phyloP scores from a whole-genome alignment of 2,113 vertebrate species.

The Cacatua alba region DNA sequence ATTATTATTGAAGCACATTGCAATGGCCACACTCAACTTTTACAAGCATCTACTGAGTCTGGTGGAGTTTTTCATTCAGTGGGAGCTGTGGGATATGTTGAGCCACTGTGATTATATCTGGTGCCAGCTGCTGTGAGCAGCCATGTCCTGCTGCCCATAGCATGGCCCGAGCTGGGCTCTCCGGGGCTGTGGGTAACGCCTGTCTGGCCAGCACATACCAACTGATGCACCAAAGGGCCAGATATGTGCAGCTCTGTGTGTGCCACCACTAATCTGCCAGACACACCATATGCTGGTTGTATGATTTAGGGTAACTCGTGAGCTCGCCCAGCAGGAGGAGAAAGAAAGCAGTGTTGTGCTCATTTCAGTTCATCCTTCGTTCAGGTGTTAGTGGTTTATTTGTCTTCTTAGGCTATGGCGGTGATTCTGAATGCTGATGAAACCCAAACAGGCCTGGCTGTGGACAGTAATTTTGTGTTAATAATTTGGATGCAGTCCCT shows the following conservation, averaged over 20 bases:
- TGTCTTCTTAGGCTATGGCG: slow-evolving; percentile 25
- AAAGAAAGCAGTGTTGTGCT: slow-evolving; percentile 13
- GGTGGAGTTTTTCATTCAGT: background rate
- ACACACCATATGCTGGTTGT: background rate
- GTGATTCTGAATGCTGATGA: background rate
- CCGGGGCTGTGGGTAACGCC: background rate
- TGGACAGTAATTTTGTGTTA: background rate
- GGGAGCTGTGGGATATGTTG: accelerated
- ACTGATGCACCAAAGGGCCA: background rate
- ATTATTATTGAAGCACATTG: accelerated
- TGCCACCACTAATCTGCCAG: slow-evolving; percentile 1
- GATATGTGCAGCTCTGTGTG: background rate
- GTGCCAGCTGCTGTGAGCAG: slow-evolving; percentile 38
- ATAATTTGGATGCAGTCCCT: background rate
- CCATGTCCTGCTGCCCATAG: background rate
- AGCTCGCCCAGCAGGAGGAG: slow-evolving; percentile 5
- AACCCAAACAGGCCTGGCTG: slow-evolving; percentile 28
- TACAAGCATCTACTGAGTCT: background rate
- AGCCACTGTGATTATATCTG: background rate
- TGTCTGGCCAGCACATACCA: slow-evolving; percentile 40
- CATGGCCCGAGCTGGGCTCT: background rate
- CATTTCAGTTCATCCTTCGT: background rate
- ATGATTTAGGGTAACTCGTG: background rate
- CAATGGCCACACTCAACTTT: background rate
- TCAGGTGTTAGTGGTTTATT: slow-evolving; percentile 61